These are phyloP conservation scores for Molossus molossus DNA, from an alignment of 2,797 vertebrate genomes.

Conservation along the genomic window DNA sequence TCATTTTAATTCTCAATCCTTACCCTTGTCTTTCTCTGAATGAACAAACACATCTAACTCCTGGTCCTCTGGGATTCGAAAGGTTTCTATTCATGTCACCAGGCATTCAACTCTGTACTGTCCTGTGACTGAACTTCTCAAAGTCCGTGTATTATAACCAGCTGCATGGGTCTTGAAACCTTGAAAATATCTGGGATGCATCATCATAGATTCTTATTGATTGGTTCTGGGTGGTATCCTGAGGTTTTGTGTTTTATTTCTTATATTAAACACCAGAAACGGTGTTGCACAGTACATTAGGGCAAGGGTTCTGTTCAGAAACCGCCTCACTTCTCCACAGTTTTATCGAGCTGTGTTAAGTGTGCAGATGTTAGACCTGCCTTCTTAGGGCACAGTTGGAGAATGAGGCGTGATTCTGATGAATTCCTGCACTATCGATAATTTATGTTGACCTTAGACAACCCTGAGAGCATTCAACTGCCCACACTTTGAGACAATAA, in stretches of 20 bases:
- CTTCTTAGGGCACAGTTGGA: background rate
- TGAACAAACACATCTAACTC: too few species aligned
- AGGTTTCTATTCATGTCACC: fast-evolving
- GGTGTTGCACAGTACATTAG: too few species aligned
- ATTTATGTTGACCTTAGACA: constrained; percentile 4
- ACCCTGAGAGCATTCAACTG: background rate
- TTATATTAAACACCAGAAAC: background rate
- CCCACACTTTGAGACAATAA: background rate
- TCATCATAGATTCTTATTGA: background rate
- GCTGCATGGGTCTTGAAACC: background rate
- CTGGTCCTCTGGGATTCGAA: background rate
- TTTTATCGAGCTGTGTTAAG: background rate
- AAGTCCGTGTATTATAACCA: background rate
- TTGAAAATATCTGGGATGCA: background rate
- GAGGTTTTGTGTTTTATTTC: background rate
- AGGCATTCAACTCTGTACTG: background rate
- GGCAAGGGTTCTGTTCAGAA: background rate
- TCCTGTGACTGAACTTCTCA: background rate
- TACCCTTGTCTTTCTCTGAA: background rate
- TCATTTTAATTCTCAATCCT: background rate
- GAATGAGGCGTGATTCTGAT: background rate
- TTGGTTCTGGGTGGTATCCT: background rate
- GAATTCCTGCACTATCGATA: background rate
- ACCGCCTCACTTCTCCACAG: background rate
- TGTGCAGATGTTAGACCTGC: background rate